Evolutionary conservation across 1,140 invertebrate species (phyloP), one percentile per base, ranked within the genome.

Genomic region (Armadillidium nasatum): DNA sequence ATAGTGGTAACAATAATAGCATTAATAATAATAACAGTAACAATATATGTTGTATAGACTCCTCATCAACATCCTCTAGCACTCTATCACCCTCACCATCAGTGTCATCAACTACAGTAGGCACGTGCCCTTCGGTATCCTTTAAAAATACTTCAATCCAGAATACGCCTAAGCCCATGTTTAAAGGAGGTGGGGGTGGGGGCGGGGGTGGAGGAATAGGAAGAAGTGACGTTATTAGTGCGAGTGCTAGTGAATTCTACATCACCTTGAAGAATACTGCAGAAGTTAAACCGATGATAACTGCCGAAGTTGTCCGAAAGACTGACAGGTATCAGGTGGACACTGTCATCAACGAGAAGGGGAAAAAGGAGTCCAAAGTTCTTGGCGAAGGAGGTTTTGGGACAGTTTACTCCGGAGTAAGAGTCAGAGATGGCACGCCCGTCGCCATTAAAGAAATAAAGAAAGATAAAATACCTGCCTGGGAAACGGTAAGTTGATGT

Each of bases 361-460:
- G 46, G 9, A 9, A 15, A 15, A 9, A 10, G 9, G 46, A 50
- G 15, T 50, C 46, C 45, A 11, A 83, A 44, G 83, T 85, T 21
- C 77, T 88, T 22, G 87, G 87, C 22, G 84, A 85, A 72, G 87
- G 87, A 23, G 88, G 88, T 33, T 88, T 88, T 82, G 88, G 87
- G 4, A 86, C 85, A 44, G 87, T 88, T 46, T 88, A 87, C 81
- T 80, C 84, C 73, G 87, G 86, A 23, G 81, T 81, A 54, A 79
- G 87, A 68, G 83, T 83, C 72, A 82, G 81, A 69, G 87, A 88
- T 81, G 82, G 84, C 46, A 80, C 84, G 73, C 83, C 87, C 83
- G 73, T 74, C 19, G 73, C 73, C 7, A 67, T 74, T 19, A 74
- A 74, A n/a, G 54, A 74, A 74, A 67, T 74, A 21, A 54, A 54